Evolutionary conservation across 1,140 invertebrate species (phyloP).

Genomic region (Lycorma delicatula): DNA sequence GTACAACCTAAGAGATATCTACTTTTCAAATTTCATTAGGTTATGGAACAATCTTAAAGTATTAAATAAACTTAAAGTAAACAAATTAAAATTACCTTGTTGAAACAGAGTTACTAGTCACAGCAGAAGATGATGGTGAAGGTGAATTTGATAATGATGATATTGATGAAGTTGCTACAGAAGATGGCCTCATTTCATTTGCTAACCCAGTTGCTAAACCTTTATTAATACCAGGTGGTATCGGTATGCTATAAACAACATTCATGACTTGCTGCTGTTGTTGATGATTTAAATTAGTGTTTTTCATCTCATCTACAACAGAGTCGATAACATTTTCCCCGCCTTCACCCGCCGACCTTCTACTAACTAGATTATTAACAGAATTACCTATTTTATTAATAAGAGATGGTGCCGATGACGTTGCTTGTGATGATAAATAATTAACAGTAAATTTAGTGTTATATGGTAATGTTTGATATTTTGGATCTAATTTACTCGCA

Average conservation of each 20-base stretch:
- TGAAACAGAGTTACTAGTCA: too few relatives aligned
- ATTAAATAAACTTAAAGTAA: too few relatives aligned
- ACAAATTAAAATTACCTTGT: too few relatives aligned
- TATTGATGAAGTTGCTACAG: constrained; percentile 9
- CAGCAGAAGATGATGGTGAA: too few relatives aligned
- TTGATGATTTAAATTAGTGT: constrained; percentile 20
- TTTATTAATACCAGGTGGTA: constrained; percentile 47
- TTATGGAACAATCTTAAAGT: too few relatives aligned
- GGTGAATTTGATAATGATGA: constrained; percentile 20
- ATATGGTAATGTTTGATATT: constrained; percentile 87
- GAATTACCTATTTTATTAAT: too few relatives aligned
- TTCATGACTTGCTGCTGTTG: constrained; percentile 16
- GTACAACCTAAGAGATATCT: too few relatives aligned
- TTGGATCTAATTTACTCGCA: constrained; percentile 79
- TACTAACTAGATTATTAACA: too few relatives aligned
- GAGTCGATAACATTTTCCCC: constrained; percentile 18
- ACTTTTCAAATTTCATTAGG: too few relatives aligned
- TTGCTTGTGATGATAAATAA: constrained; percentile 7
- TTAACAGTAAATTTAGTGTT: constrained; percentile 41
- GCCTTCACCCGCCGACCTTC: constrained; percentile 21
- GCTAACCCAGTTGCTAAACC: constrained; percentile 48
- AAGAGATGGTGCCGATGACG: too few relatives aligned
- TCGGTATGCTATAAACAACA: constrained; percentile 7
- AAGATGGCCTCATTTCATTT: constrained; percentile 18
- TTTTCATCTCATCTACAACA: constrained; percentile 13